Conservation (phyloP, 2,113 vertebrate species). For the Falcunculus frontatus region DNA sequence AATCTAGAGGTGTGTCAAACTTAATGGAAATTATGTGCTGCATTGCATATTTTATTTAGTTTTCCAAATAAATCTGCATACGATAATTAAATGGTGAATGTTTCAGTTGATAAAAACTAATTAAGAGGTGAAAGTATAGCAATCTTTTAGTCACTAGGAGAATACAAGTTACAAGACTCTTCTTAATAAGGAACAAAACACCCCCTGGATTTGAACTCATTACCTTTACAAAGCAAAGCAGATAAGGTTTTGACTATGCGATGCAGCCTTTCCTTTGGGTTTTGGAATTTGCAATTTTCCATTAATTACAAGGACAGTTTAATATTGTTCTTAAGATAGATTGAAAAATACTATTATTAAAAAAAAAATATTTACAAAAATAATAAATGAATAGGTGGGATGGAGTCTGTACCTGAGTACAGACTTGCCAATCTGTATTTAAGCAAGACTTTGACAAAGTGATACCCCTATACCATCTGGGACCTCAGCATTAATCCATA, state of each 20-base stretch:
- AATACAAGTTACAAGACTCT: not conserved
- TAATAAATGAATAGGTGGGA: accelerated
- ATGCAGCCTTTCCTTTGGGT: not conserved
- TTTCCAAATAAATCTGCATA: not conserved
- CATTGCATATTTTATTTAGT: not conserved
- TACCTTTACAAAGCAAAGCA: conserved; percentile 18
- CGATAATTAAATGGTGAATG: not conserved
- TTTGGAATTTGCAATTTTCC: not conserved
- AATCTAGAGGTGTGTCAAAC: not conserved
- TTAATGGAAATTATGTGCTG: not conserved
- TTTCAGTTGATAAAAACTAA: conserved; percentile 38
- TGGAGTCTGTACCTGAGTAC: not conserved
- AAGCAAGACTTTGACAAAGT: not conserved
- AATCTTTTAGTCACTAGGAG: not conserved
- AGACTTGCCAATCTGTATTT: not conserved
- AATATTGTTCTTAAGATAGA: not conserved
- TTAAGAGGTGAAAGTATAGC: conserved; percentile 31
- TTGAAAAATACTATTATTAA: not conserved
- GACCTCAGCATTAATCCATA: not conserved
- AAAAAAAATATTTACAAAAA: not conserved
- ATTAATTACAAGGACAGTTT: not conserved
- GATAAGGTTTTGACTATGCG: not conserved
- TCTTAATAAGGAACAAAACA: conserved; percentile 4
- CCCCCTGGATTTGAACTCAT: conserved; percentile 37
- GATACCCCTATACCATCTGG: not conserved